Base-by-base conservation (phyloP, 35 echinoderm and acorn worm species). In the Eucidaris tribuloides region DNA sequence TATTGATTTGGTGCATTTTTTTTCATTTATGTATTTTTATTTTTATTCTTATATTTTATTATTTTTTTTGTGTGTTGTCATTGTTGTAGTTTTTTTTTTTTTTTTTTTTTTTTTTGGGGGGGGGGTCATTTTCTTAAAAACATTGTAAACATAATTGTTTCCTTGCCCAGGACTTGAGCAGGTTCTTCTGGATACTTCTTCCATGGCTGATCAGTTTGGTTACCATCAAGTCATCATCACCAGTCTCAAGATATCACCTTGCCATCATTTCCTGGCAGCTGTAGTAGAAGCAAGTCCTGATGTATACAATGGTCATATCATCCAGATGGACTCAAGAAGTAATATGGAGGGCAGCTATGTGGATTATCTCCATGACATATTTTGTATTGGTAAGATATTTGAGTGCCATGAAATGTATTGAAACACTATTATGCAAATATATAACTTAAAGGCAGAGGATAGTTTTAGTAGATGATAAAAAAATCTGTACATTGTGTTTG, bases 221-320 rank as follows among this genome's bases (percentile, higher is more conserved):
- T 41, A 74, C 14, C 11, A 38, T 22, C 68, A 74, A 7, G 68
- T 74, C 2, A 44, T 74, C 68, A 74, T 74, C 68, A 74, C 68
- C 25, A 36, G 68, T 41, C 37, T 74, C 35, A 74, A 38, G 34
- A 44, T 74, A 44, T 74, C 68, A 14, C 68, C 38, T 19, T 74
- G 38, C 68, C 68, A 74, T n/a, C 68, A 25, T n/a, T 74, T 14
- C 44, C 37, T 74, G 25, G 68, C 35, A 22, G 68, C 41, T 15
- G 68, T 74, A 3, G 68, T 74, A 74, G 68, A 74, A 44, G 41
- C 35, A n/a, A 74, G 68, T 20, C 68, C 68, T 11, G 68, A 74
- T 74, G 40, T 19, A 20, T 74, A 74, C 44, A 40, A 74, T 20
- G 68, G 68, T 0, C 7, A 74, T 44, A 74, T 74, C 13, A 2